A percentile compares a stretch with the other conserved stretches of the same genome.
phyloP scores from a whole-genome alignment of 2,888 invertebrate species.

The Phyllotreta striolata region DNA sequence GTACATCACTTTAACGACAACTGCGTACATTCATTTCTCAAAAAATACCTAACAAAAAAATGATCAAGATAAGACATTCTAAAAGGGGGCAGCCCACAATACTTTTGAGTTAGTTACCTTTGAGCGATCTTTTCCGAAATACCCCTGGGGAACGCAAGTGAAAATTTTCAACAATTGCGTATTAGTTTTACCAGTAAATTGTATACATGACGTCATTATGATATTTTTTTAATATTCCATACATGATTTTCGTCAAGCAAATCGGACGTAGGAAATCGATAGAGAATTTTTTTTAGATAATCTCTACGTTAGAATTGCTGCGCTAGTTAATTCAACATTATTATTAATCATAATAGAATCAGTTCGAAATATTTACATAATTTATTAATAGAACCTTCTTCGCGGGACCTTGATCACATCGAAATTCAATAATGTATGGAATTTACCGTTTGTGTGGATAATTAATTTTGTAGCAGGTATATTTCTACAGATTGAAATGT shows the following conservation, averaged over 20 bases:
- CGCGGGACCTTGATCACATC: no score
- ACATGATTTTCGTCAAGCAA: no score
- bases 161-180: conserved; percentile 60
- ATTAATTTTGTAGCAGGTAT: no score
- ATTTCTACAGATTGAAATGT: no score
- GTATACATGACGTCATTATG: conserved; percentile 43
- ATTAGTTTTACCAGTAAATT: conserved; percentile 41
- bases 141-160: conserved; percentile 78
- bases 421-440: conserved; percentile 13
- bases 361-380: no score
- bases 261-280: no score
- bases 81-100: conserved; percentile 63
- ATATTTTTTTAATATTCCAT: conserved; percentile 7
- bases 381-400: no score
- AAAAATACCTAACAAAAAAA: conserved; percentile 52
- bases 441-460: neutral
- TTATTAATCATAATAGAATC: neutral
- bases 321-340: neutral
- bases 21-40: conserved; percentile 57
- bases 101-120: conserved; percentile 78
- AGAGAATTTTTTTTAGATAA: no score
- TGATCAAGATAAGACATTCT: conserved; percentile 58
- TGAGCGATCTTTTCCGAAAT: conserved; percentile 97
- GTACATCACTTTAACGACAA: conserved; percentile 34
- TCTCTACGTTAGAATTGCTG: neutral